Conservation (phyloP, 1,140 invertebrate genomes). For the Leptestheria dahalacensis region DNA sequence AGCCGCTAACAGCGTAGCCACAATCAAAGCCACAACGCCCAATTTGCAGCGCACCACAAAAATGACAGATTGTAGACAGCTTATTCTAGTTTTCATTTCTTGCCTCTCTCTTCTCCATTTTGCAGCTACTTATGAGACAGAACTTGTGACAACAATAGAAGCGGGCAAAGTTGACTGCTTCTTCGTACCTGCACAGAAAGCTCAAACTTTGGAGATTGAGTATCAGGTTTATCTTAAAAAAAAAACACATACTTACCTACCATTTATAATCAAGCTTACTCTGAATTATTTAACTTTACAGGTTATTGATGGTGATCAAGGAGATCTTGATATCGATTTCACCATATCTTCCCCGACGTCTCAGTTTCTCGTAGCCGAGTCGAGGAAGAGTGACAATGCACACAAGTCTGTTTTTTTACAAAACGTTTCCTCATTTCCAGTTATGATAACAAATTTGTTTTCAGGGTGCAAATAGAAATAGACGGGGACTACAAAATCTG, state of each 20-base stretch:
- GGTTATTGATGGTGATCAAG: slow-evolving; percentile 57
- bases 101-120: too few species aligned
- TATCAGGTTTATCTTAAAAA: slow-evolving; percentile 41
- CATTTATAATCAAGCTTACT: background rate
- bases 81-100: too few species aligned
- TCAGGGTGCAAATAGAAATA: slow-evolving; percentile 21
- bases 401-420: slow-evolving; percentile 32
- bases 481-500: slow-evolving; percentile 62
- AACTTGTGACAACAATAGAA: slow-evolving; percentile 52
- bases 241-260: background rate
- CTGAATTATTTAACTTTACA: slow-evolving; percentile 23
- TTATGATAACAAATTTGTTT: slow-evolving; percentile 1
- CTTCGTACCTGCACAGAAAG: slow-evolving; percentile 40
- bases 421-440: background rate
- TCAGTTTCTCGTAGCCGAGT: slow-evolving; percentile 44
- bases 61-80: too few species aligned
- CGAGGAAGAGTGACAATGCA: slow-evolving; percentile 50
- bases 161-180: slow-evolving; percentile 51
- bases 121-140: slow-evolving; percentile 26
- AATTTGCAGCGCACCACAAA: too few species aligned
- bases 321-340: slow-evolving; percentile 62
- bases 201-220: slow-evolving; percentile 50
- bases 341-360: slow-evolving; percentile 44
- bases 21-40: too few species aligned
- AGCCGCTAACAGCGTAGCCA: too few species aligned